Conservation (phyloP, 2,888 invertebrate genomes). For the Euzetes globulus region DNA sequence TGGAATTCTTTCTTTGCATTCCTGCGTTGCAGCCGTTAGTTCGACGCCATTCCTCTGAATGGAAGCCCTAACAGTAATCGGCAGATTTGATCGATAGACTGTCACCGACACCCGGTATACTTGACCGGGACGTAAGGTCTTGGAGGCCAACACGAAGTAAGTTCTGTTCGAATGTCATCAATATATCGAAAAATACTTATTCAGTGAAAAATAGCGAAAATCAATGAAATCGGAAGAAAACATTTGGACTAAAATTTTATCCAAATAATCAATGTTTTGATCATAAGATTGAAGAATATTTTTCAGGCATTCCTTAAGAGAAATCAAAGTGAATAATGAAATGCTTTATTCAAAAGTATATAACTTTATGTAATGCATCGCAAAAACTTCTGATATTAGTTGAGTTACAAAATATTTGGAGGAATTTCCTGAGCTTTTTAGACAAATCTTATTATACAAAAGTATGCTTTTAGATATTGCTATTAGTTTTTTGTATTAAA, state of each 20-base stretch:
- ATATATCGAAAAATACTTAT: not conserved
- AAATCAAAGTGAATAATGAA: no score
- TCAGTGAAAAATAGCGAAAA: not conserved
- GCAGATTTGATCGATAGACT: conserved; percentile 66
- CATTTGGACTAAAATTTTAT: no score
- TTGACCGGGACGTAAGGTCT: conserved; percentile 81
- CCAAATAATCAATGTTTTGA: no score
- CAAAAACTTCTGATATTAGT: no score
- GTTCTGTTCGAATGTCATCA: conserved; percentile 45
- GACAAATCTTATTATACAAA: no score
- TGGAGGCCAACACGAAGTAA: conserved; percentile 85
- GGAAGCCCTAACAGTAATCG: conserved; percentile 76
- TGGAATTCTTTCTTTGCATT: conserved; percentile 71
- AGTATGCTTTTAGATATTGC: not conserved
- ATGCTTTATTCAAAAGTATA: no score
- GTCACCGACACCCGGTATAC: conserved; percentile 80
- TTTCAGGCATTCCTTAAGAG: no score
- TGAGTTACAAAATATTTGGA: no score
- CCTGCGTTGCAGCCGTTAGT: conserved; percentile 69
- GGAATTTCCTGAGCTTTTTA: no score
- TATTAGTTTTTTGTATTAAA: not conserved
- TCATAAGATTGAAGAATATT: no score
- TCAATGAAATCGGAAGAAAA: no score
- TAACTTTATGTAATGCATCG: no score
- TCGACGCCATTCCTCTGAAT: conserved; percentile 84